Conservation (phyloP, 1,140 invertebrate species). For the Drosophila leontia region DNA sequence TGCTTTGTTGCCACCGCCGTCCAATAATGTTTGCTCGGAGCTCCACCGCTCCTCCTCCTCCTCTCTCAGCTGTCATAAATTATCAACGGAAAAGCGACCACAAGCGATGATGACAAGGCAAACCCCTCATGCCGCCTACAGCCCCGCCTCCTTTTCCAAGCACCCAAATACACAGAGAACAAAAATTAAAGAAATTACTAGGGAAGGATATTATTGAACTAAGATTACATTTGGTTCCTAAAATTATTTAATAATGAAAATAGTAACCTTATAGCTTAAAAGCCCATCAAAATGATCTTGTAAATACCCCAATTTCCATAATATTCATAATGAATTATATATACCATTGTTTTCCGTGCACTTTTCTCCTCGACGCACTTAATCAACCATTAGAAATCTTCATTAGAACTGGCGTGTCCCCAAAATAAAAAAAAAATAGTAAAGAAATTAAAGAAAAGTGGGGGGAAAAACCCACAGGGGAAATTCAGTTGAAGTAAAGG, state of each 20-base stretch:
- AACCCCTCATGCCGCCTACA: conserved; percentile 1
- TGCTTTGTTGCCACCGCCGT: conserved; percentile 56
- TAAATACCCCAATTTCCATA: background rate
- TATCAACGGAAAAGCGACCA: conserved; percentile 57
- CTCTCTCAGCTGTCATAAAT: conserved; percentile 71
- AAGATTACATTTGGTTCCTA: too few relatives aligned
- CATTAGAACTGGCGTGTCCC: conserved; percentile 61
- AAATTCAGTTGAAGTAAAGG: conserved; percentile 9
- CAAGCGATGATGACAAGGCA: conserved; percentile 38
- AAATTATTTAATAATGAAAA: too few relatives aligned
- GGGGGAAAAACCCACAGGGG: background rate
- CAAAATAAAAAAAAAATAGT: conserved; percentile 26
- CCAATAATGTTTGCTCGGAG: conserved; percentile 31
- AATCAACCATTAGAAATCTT: conserved; percentile 78
- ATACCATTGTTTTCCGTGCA: conserved; percentile 9
- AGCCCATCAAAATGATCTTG: background rate
- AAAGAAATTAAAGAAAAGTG: conserved; percentile 2
- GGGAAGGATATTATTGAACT: background rate
- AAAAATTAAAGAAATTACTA: background rate
- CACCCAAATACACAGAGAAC: background rate
- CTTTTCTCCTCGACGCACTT: conserved; percentile 37
- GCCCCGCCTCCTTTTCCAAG: conserved; percentile 7
- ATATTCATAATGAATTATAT: background rate
- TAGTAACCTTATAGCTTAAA: too few relatives aligned
- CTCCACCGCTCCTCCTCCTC: background rate